Conservation (phyloP, 2,113 vertebrate species). For the Bucco capensis region DNA sequence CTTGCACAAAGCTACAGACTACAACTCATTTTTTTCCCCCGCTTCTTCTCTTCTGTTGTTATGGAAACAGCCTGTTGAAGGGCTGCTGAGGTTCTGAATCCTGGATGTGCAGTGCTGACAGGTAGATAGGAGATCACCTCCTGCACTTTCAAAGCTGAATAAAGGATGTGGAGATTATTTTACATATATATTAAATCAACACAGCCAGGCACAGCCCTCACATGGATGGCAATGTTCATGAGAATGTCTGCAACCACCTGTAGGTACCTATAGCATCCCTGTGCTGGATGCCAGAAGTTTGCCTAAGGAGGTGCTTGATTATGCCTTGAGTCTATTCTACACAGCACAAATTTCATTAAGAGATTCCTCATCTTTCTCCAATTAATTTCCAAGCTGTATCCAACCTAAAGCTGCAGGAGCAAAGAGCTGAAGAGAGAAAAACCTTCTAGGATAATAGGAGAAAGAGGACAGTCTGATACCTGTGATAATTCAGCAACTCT, state of each 20-base stretch:
- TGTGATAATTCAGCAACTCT: neutral
- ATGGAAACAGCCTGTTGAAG: slow-evolving; percentile 36
- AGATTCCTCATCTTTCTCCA: neutral
- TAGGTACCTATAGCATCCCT: neutral
- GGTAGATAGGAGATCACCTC: neutral
- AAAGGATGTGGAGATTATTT: neutral
- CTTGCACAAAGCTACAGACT: neutral
- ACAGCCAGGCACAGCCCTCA: neutral
- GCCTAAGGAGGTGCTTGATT: neutral
- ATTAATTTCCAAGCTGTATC: neutral
- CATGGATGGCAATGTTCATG: neutral
- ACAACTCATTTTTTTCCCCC: neutral
- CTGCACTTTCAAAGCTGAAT: neutral
- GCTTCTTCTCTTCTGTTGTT: slow-evolving; percentile 28
- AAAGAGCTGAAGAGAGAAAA: neutral
- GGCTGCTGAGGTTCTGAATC: neutral
- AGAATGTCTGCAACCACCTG: neutral
- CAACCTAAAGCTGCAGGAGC: neutral
- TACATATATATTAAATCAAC: neutral
- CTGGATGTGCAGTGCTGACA: neutral
- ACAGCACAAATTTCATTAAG: neutral
- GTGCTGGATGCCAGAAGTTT: neutral
- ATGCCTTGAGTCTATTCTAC: neutral
- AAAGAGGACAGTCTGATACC: neutral
- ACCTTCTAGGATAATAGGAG: rapidly evolving